These are phyloP conservation scores for Tachysurus vachellii DNA, from an alignment of 2,113 vertebrate species.

Conservation along the genomic window DNA sequence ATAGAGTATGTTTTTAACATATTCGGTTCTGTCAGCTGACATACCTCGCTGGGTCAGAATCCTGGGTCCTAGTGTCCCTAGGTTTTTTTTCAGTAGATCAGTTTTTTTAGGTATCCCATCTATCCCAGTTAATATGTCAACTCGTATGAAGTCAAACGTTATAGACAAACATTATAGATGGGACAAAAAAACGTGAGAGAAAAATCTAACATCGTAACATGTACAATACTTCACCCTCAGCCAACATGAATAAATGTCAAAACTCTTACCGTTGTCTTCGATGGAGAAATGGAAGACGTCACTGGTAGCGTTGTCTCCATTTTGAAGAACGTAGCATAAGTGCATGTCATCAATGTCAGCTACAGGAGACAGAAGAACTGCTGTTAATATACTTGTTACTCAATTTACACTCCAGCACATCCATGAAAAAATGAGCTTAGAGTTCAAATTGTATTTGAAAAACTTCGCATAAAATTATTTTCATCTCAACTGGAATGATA, in stretches of 20 bases:
- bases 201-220: background rate
- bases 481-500: background rate
- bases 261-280: constrained; percentile 79
- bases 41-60: background rate
- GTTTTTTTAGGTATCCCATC: no score
- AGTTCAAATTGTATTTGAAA: background rate
- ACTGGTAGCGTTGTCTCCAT: constrained; percentile 76
- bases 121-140: background rate
- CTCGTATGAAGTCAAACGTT: background rate
- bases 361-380: constrained; percentile 58
- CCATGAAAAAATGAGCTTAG: background rate
- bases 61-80: background rate
- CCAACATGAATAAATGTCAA: constrained; percentile 20
- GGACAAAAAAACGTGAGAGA: background rate
- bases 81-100: no score
- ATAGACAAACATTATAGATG: background rate
- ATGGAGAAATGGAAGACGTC: constrained; percentile 81
- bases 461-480: background rate
- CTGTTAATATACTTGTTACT: background rate
- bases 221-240: background rate
- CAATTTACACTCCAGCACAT: background rate
- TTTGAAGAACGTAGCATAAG: constrained; percentile 81
- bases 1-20: background rate
- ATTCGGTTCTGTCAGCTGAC: background rate
- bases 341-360: constrained; percentile 85